Conservation (phyloP, 2,888 invertebrate species). For the Pedicia rivosa region DNA sequence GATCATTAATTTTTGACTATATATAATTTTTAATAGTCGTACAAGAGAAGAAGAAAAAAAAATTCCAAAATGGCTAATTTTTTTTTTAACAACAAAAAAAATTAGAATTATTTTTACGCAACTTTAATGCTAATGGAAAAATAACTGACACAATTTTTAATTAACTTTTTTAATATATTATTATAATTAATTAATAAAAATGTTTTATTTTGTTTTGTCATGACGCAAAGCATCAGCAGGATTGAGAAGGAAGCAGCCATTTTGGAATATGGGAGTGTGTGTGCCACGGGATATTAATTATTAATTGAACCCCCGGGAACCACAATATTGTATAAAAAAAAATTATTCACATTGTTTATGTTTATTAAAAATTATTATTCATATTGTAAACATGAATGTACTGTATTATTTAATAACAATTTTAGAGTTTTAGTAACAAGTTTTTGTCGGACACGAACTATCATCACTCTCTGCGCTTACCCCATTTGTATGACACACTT, state of each 20-base stretch:
- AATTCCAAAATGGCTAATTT: too few relatives aligned
- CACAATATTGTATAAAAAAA: too few relatives aligned
- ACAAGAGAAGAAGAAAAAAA: too few relatives aligned
- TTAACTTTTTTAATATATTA: too few relatives aligned
- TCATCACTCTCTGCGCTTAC: constrained; percentile 37
- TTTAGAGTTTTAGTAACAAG: constrained; percentile 5
- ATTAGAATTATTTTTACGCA: too few relatives aligned
- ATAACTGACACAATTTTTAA: too few relatives aligned
- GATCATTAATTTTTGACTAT: too few relatives aligned
- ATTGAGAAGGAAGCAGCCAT: constrained; percentile 38
- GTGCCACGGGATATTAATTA: constrained; percentile 14
- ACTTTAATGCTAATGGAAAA: too few relatives aligned
- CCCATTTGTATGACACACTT: constrained; percentile 53
- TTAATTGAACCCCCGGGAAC: too few relatives aligned
- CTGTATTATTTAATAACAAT: neutral
- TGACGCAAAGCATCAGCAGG: constrained; percentile 34
- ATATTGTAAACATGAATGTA: constrained; percentile 2
- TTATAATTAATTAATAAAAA: neutral
- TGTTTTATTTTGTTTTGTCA: constrained; percentile 27
- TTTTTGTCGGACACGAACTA: constrained; percentile 12
- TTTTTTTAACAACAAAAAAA: too few relatives aligned
- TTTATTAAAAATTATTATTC: constrained; percentile 3
- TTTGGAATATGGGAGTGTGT: constrained; percentile 33
- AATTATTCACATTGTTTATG: neutral
- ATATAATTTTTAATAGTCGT: too few relatives aligned